Evolutionary conservation across 2,113 vertebrate genomes (phyloP).

Genomic region (Semicossyphus pulcher): DNA sequence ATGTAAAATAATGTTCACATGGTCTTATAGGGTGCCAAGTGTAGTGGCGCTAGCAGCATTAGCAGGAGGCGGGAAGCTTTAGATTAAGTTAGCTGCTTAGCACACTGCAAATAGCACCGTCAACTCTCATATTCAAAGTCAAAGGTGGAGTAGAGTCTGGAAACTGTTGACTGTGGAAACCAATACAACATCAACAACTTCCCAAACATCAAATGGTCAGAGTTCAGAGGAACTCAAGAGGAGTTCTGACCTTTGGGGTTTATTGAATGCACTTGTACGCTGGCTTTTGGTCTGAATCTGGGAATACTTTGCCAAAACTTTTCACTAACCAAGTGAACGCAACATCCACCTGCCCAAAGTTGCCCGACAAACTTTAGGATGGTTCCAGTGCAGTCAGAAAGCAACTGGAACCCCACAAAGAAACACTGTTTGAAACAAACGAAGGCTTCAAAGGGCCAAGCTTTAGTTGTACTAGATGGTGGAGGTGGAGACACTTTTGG

Average conservation of each 20-base stretch:
- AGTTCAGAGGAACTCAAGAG: constrained; percentile 11
- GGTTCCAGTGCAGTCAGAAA: no score
- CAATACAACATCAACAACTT: not conserved
- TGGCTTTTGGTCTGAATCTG: constrained; percentile 2
- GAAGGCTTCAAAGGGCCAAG: no score
- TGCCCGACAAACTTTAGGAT: no score
- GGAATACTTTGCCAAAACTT: not conserved
- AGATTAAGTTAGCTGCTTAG: constrained; percentile 67
- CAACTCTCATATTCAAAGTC: constrained; percentile 58
- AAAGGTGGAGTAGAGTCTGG: constrained; percentile 47
- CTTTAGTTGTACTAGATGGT: no score
- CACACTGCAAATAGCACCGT: constrained; percentile 61
- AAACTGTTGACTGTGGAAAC: constrained; percentile 43
- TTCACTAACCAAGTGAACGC: no score
- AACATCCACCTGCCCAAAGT: no score
- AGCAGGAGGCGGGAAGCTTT: constrained; percentile 69
- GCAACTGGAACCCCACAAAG: no score
- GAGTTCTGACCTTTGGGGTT: not conserved
- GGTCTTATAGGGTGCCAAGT: constrained; percentile 61
- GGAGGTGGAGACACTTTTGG: not conserved
- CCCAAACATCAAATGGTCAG: constrained; percentile 4
- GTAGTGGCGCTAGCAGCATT: constrained; percentile 63
- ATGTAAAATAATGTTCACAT: constrained; percentile 77
- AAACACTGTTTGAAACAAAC: not conserved
- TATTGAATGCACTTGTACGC: constrained; percentile 28